Evolutionary conservation across 2,888 invertebrate species (phyloP).

Genomic region (Nemurella pictetii): DNA sequence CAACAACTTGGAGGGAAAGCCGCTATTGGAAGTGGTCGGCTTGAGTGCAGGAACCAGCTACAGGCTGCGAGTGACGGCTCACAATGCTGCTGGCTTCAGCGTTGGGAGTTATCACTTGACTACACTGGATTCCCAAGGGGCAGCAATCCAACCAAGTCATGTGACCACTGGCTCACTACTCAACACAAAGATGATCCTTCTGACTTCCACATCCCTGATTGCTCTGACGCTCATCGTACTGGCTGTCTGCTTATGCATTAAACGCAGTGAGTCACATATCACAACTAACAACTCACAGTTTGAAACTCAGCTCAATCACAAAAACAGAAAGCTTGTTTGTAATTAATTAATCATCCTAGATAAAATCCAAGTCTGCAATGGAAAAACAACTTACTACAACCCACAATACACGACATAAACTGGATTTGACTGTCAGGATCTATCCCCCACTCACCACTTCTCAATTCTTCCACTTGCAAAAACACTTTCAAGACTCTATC

Average conservation of each 20-base stretch:
- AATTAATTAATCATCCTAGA: too few species aligned
- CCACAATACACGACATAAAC: too few species aligned
- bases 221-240: slow-evolving; percentile 44
- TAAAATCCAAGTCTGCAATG: too few species aligned
- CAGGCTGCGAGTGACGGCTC: slow-evolving; percentile 62
- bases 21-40: slow-evolving; percentile 33
- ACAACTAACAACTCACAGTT: neutral
- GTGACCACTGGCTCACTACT: slow-evolving; percentile 43
- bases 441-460: too few species aligned
- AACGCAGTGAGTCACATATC: slow-evolving; percentile 44
- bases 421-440: too few species aligned
- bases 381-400: too few species aligned
- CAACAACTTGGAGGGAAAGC: slow-evolving; percentile 38
- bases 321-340: too few species aligned
- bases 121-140: slow-evolving; percentile 74
- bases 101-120: slow-evolving; percentile 82
- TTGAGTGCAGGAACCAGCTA: slow-evolving; percentile 49
- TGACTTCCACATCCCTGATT: slow-evolving; percentile 43
- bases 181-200: slow-evolving; percentile 45
- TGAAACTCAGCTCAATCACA: too few species aligned
- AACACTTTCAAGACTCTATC: too few species aligned
- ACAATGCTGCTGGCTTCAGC: slow-evolving; percentile 85
- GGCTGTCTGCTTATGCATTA: slow-evolving; percentile 45
- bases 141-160: slow-evolving; percentile 38
- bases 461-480: too few species aligned